Evolutionary conservation across 2,113 vertebrate genomes (phyloP), one percentile per base, ranked within the genome.

Genomic region (Rhodinocichla rosea): DNA sequence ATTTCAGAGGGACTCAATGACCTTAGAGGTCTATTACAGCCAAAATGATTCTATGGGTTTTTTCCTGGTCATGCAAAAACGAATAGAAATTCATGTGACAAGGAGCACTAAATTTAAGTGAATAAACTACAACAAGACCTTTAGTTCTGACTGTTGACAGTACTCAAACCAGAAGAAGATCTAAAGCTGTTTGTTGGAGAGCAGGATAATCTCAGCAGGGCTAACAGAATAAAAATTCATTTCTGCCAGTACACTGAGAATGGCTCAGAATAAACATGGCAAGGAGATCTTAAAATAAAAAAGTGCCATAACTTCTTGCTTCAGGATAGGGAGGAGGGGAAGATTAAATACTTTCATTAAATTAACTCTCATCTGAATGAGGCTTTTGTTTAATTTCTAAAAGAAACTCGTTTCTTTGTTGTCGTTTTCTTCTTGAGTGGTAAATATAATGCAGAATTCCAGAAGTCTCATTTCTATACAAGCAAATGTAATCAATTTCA

Each of bases 301-400:
- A 84, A 79, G 49, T 79, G n/a, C 23, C 65, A 50, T 65, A 90
- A 71, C 69, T 82, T 83, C 79, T 87, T 89, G 45, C 80, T 93
- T 89, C 52, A 73, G 92, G 80, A 81, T 64, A 84, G 55, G 83
- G 77, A 93, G 76, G 53, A 94, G 60, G 57, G 83, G 57, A 96
- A 95, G 92, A 93, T 97, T 81, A 96, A 95, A 96, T 94, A 88
- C 79, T 94, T 92, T 87, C 85, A 95, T 96, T 96, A 95, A 84
- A 96, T 97, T 96, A 94, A 94, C 56, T 83, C 88, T 92, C 90
- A 82, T 89, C 49, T 3, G 11, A 96, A 93, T 84, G 33, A 90
- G 49, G 26, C 49, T 92, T 95, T 74, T 95, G 89, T 92, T 96
- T 91, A 28, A 69, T 87, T 97, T 90, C 84, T 87, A 56, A 78